A percentile compares a stretch with the other conserved stretches of the same genome.
Conservation (phyloP, 2,888 invertebrate genomes). For the Zaprionus lineosus region DNA sequence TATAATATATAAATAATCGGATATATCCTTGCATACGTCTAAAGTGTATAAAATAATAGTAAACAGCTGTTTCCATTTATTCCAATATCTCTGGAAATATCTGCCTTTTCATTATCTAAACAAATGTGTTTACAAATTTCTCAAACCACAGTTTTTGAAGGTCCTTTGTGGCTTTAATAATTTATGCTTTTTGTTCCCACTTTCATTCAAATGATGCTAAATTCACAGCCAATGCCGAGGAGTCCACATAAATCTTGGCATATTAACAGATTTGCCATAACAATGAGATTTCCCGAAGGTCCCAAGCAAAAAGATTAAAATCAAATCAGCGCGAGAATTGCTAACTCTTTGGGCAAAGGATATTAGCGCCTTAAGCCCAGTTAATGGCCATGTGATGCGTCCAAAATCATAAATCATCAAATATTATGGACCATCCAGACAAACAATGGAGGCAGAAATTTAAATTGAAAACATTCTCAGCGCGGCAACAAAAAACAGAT, state of each 20-base stretch:
- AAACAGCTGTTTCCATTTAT: neutral
- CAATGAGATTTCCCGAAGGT: conserved; percentile 37
- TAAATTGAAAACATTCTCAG: conserved; percentile 51
- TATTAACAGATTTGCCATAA: conserved; percentile 34
- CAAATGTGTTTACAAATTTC: neutral
- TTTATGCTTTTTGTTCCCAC: neutral
- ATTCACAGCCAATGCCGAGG: neutral
- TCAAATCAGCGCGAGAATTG: conserved; percentile 62
- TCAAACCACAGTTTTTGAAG: neutral
- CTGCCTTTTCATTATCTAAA: too few species aligned
- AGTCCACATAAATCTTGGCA: conserved; percentile 45
- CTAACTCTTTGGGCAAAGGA: conserved; percentile 54
- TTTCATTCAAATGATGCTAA: neutral
- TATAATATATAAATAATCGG: too few species aligned
- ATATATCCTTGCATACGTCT: too few species aligned
- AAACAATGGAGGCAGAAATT: conserved; percentile 26
- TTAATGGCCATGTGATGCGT: conserved; percentile 39
- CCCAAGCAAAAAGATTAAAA: conserved; percentile 58
- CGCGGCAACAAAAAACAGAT: conserved; percentile 17
- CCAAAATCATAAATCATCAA: conserved; percentile 60
- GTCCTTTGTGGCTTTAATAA: neutral
- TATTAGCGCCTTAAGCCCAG: conserved; percentile 68
- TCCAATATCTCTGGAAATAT: too few species aligned
- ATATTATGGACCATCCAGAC: conserved; percentile 41
- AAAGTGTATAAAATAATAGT: neutral